Evolutionary conservation across 2,888 invertebrate genomes (phyloP).

Genomic region (Xestia ashworthii): DNA sequence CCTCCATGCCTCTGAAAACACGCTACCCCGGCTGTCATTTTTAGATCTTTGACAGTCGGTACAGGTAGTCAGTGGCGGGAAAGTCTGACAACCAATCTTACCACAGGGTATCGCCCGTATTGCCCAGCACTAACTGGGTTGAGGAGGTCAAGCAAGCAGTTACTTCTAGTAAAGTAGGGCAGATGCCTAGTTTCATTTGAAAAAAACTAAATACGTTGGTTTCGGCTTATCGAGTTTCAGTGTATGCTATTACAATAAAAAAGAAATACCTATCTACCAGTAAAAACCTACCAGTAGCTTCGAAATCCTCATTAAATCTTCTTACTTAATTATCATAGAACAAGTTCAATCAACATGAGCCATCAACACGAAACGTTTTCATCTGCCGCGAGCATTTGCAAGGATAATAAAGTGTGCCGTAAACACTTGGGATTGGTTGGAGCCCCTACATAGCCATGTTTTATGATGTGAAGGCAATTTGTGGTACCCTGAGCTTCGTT

Average conservation of each 20-base stretch:
- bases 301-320: slow-evolving; percentile 29
- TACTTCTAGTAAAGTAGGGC: too few relatives aligned
- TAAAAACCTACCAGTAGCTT: slow-evolving; percentile 17
- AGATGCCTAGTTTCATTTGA: too few relatives aligned
- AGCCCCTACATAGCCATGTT: slow-evolving; percentile 46
- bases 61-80: too few relatives aligned
- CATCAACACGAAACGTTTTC: slow-evolving; percentile 45
- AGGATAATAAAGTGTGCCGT: slow-evolving; percentile 68
- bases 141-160: too few relatives aligned
- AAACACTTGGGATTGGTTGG: slow-evolving; percentile 72
- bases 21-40: too few relatives aligned
- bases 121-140: too few relatives aligned
- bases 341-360: slow-evolving; percentile 37
- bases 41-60: too few relatives aligned
- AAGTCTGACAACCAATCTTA: too few relatives aligned
- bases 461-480: slow-evolving; percentile 52
- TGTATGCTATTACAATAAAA: background rate
- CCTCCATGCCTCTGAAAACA: too few relatives aligned
- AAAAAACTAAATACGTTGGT: too few relatives aligned
- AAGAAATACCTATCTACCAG: background rate
- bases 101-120: too few relatives aligned
- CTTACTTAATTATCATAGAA: slow-evolving; percentile 41
- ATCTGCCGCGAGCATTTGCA: slow-evolving; percentile 63
- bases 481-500: slow-evolving; percentile 23
- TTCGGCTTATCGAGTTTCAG: background rate